Conservation (phyloP, 2,113 vertebrate genomes). For the Rhinoderma darwinii region DNA sequence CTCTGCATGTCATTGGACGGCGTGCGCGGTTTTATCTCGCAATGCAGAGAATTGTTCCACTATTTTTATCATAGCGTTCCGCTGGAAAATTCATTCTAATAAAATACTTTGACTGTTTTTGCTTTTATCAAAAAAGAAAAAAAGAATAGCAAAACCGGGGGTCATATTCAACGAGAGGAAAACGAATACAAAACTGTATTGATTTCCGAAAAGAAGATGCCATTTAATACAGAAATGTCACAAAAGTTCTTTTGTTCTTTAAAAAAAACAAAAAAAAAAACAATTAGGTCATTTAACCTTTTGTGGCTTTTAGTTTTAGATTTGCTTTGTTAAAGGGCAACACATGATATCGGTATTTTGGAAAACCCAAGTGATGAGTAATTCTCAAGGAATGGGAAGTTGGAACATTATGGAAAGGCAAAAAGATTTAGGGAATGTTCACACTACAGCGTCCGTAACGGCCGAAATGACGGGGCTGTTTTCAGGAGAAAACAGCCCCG, state of each 20-base stretch:
- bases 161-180: background rate
- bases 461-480: no score
- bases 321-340: background rate
- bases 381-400: background rate
- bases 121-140: constrained; percentile 19
- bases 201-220: background rate
- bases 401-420: background rate
- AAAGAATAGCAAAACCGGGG: background rate
- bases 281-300: background rate
- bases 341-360: background rate
- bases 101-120: constrained; percentile 27
- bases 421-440: no score
- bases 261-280: background rate
- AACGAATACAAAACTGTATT: background rate
- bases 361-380: background rate
- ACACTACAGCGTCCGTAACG: no score
- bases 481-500: no score
- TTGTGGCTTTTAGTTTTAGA: background rate
- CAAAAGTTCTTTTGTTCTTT: background rate
- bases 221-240: background rate
- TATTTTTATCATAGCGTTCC: constrained; percentile 24
- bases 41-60: constrained; percentile 7
- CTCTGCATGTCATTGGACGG: constrained; percentile 38
- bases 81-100: constrained; percentile 20
- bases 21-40: constrained; percentile 12